A percentile compares a stretch with the other conserved stretches of the same genome.
Evolutionary conservation across 2,797 vertebrate genomes (phyloP).

Genomic region (Amazona finschi): DNA sequence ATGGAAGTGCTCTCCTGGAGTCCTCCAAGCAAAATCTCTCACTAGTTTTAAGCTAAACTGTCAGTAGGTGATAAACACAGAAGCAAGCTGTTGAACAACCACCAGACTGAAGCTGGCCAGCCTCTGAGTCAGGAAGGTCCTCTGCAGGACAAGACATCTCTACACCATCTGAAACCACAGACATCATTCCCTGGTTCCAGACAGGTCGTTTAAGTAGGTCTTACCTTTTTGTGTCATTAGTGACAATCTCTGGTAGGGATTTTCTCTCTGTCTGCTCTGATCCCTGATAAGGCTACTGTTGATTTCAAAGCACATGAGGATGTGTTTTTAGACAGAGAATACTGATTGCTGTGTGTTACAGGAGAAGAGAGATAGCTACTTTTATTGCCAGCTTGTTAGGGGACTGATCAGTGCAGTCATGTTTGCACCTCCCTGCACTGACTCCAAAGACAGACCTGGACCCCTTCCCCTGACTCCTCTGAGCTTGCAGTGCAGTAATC

Average conservation of each 20-base stretch:
- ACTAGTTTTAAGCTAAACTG: not conserved
- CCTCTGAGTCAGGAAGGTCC: not conserved
- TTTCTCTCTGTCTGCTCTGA: not conserved
- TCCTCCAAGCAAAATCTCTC: not conserved
- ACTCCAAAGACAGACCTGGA: accelerated
- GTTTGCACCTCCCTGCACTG: not conserved
- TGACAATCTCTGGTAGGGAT: not conserved
- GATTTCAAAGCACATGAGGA: not conserved
- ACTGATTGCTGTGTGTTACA: not conserved
- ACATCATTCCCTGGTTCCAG: not conserved
- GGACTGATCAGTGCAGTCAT: not conserved
- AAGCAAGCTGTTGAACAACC: not conserved
- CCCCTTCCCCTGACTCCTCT: not conserved
- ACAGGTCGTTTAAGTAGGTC: not conserved
- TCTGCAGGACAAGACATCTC: not conserved
- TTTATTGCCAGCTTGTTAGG: not conserved
- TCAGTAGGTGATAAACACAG: not conserved
- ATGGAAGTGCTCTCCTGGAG: not conserved
- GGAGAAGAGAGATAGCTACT: not conserved
- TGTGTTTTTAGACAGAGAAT: not conserved
- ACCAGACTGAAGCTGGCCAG: not conserved
- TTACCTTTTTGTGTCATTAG: not conserved
- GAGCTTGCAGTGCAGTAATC: not conserved
- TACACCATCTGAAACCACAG: not conserved
- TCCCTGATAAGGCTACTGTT: not conserved